Conservation (phyloP, 2,888 invertebrate genomes). For the Latrodectus hesperus region DNA sequence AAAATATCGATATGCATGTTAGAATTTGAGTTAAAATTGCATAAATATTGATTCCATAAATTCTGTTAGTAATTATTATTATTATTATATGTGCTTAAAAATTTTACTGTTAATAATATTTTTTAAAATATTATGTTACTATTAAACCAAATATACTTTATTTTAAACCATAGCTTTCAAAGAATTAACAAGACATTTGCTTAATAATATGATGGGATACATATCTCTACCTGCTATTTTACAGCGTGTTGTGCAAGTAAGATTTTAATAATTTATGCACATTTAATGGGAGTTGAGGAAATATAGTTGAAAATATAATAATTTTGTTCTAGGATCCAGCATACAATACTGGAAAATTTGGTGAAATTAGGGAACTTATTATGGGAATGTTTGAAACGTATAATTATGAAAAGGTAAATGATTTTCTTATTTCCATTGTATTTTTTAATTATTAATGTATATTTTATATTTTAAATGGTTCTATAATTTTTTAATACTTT, state of each 20-base stretch:
- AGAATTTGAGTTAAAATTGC: too few relatives aligned
- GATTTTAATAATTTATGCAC: not conserved
- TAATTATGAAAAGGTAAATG: slow-evolving; percentile 80
- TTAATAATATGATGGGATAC: slow-evolving; percentile 78
- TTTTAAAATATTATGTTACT: too few relatives aligned
- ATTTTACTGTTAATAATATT: too few relatives aligned
- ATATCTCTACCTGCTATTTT: slow-evolving; percentile 78
- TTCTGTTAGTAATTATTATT: too few relatives aligned
- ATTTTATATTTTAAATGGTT: not conserved
- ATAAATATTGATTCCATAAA: too few relatives aligned
- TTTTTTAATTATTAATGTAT: not conserved
- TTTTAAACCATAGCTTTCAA: slow-evolving; percentile 74
- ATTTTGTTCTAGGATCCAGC: slow-evolving; percentile 75
- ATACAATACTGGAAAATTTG: slow-evolving; percentile 78
- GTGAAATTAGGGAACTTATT: slow-evolving; percentile 78
- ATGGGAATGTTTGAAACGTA: slow-evolving; percentile 84
- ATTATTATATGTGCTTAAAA: too few relatives aligned
- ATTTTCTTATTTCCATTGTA: slow-evolving; percentile 67
- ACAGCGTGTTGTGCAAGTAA: slow-evolving; percentile 76
- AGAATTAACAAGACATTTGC: slow-evolving; percentile 77
- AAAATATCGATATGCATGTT: too few relatives aligned
- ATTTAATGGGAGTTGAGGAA: not conserved
- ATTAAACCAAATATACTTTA: not conserved
- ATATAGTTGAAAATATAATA: not conserved
- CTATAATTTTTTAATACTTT: not conserved